phyloP scores from a whole-genome alignment of 2,113 vertebrate species.

The Pipa parva region DNA sequence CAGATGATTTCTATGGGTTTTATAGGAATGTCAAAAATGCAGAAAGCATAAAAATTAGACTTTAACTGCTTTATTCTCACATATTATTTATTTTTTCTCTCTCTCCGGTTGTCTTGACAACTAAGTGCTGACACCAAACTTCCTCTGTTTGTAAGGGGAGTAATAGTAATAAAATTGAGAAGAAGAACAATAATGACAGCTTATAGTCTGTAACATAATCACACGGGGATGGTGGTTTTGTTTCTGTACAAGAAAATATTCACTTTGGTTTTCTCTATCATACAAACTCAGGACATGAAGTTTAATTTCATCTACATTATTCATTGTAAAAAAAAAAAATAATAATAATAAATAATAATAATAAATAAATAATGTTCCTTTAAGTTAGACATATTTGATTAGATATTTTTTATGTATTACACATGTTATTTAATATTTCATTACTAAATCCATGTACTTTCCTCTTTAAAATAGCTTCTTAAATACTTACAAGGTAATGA shows the following conservation, averaged over 20 bases:
- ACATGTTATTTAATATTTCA: no score
- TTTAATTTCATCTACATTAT: no score
- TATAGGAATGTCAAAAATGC: background rate
- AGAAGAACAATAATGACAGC: background rate
- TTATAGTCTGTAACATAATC: conserved; percentile 11
- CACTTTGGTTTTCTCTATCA: background rate
- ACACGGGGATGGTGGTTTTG: background rate
- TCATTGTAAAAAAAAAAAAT: background rate
- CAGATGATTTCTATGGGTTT: background rate
- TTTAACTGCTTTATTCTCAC: conserved; percentile 8
- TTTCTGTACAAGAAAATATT: background rate
- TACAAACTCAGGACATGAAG: background rate
- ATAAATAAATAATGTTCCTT: no score
- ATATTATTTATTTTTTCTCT: background rate
- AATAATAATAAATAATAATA: no score
- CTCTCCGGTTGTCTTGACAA: conserved; percentile 52
- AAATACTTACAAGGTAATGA: background rate
- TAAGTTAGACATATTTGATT: no score
- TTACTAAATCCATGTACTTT: background rate
- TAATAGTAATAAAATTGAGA: conserved; percentile 4
- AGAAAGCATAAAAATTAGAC: conserved; percentile 16
- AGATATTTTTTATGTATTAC: no score
- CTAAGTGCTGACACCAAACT: conserved; percentile 23
- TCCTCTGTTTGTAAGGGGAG: conserved; percentile 1
- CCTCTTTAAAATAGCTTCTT: background rate